These are phyloP conservation scores for Camelus bactrianus DNA, from an alignment of 2,113 vertebrate species.

Conservation along the genomic window DNA sequence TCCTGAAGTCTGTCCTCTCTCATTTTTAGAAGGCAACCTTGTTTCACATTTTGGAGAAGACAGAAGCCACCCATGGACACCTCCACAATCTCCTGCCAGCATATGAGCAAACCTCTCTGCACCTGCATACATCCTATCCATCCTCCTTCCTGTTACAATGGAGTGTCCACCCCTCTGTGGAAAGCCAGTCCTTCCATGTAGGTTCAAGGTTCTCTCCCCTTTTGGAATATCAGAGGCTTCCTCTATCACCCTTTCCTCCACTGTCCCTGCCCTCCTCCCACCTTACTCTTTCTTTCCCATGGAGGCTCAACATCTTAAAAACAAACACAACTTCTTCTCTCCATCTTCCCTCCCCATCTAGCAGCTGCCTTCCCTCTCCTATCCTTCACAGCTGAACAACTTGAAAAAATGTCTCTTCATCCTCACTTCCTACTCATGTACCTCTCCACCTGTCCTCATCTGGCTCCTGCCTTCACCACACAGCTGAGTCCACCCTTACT, in stretches of 20 bases:
- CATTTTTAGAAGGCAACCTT: not conserved
- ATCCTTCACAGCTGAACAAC: not conserved
- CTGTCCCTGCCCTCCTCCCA: not conserved
- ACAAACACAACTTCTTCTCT: not conserved
- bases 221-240: not conserved
- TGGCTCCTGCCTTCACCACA: not conserved
- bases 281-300: not conserved
- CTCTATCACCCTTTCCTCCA: not conserved
- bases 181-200: not conserved
- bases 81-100: not conserved
- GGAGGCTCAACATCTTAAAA: not conserved
- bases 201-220: not conserved
- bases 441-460: not conserved
- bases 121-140: not conserved
- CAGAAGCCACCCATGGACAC: not conserved
- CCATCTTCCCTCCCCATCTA: not conserved
- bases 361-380: not conserved
- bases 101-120: not conserved
- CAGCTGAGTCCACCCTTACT: not conserved
- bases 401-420: not conserved
- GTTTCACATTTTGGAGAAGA: slow-evolving; percentile 10
- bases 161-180: not conserved
- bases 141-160: too few relatives aligned
- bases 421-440: not conserved
- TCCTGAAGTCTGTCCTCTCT: not conserved